phyloP scores from a whole-genome alignment of 2,113 vertebrate genomes.

The Perca flavescens region DNA sequence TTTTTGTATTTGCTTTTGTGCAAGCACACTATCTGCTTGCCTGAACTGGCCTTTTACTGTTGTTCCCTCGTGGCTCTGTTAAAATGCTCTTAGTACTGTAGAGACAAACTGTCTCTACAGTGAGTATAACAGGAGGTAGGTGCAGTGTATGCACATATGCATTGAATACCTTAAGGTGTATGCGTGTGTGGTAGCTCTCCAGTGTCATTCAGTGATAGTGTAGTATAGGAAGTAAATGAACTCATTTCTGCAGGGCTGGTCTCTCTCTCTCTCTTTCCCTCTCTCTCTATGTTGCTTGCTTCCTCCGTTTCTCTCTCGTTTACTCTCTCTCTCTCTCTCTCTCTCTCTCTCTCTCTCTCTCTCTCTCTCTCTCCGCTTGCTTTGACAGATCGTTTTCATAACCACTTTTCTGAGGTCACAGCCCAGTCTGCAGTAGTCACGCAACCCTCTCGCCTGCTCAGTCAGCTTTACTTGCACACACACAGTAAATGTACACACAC shows the following conservation, averaged over 20 bases:
- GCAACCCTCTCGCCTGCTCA: constrained; percentile 87
- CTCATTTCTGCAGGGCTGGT: constrained; percentile 85
- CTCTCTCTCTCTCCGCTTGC: constrained; percentile 77
- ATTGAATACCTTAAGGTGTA: constrained; percentile 16
- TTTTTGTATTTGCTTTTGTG: constrained; percentile 24
- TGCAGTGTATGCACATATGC: constrained; percentile 10
- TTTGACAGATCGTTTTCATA: constrained; percentile 92
- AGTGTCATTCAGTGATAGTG: constrained; percentile 32
- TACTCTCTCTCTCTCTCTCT: constrained; percentile 77
- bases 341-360: constrained; percentile 82
- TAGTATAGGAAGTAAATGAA: constrained; percentile 63
- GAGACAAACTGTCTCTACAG: neutral
- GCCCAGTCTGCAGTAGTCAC: constrained; percentile 91
- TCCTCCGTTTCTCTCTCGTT: constrained; percentile 52
- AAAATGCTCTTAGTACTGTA: neutral
- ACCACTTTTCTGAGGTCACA: constrained; percentile 92
- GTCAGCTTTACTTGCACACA: constrained; percentile 74
- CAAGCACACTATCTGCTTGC: constrained; percentile 21
- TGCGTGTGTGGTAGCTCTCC: constrained; percentile 16
- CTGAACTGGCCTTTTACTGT: constrained; percentile 33
- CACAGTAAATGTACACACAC: constrained; percentile 23
- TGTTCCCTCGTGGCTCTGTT: constrained; percentile 16
- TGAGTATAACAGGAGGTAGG: neutral
- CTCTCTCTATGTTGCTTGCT: constrained; percentile 72
- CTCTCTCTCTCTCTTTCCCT: constrained; percentile 78